phyloP scores from a whole-genome alignment of 2,888 invertebrate species.

The Cerastoderma edule region DNA sequence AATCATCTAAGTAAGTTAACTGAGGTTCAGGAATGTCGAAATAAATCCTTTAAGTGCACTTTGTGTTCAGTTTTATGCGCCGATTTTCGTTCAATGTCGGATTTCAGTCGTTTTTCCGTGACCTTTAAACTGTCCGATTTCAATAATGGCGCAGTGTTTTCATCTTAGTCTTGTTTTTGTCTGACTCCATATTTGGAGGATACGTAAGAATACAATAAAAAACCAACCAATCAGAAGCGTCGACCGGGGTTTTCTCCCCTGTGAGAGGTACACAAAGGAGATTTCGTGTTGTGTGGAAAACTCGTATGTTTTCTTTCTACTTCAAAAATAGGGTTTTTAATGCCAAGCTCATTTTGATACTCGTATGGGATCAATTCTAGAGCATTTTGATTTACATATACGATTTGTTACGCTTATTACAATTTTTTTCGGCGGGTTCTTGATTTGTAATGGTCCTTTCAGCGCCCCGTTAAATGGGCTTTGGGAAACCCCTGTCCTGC shows the following conservation, averaged over 20 bases:
- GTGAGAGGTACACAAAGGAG: slow-evolving; percentile 28
- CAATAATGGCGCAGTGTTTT: slow-evolving; percentile 77
- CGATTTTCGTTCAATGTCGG: slow-evolving; percentile 17
- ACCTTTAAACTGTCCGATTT: slow-evolving; percentile 68
- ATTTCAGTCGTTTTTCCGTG: slow-evolving; percentile 44
- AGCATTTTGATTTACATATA: background rate
- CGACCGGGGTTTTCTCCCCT: slow-evolving; percentile 44
- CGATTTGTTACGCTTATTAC: background rate
- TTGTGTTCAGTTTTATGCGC: slow-evolving; percentile 3
- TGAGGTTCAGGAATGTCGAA: slow-evolving; percentile 21
- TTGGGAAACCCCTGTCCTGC: slow-evolving; percentile 38
- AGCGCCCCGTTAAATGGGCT: slow-evolving; percentile 52
- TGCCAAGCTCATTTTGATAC: background rate
- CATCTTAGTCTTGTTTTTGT: slow-evolving; percentile 76
- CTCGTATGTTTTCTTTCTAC: background rate
- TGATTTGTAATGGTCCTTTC: background rate
- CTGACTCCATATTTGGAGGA: slow-evolving; percentile 76
- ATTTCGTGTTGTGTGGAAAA: background rate
- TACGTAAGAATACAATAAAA: slow-evolving; percentile 66
- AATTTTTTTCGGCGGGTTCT: background rate
- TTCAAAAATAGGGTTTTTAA: background rate
- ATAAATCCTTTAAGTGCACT: slow-evolving; percentile 43
- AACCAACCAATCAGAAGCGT: slow-evolving; percentile 45
- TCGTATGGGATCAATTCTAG: background rate
- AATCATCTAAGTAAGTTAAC: slow-evolving; percentile 35